Conservation (phyloP, 1,140 invertebrate genomes). For the Apis florea region DNA sequence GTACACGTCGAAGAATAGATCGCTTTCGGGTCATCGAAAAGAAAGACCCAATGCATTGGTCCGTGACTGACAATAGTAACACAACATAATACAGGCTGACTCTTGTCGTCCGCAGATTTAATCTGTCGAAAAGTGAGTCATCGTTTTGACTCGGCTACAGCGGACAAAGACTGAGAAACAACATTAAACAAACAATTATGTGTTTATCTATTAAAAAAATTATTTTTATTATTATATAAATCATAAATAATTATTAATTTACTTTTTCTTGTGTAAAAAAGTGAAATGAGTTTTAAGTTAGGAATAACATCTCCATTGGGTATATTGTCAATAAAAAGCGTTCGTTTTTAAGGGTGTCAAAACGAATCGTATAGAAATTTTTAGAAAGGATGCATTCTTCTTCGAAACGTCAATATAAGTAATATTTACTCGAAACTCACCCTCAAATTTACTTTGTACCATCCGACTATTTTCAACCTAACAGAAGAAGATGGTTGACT, state of each 20-base stretch:
- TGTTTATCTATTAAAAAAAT: neutral
- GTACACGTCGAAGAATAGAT: conserved; percentile 30
- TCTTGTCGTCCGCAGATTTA: conserved; percentile 51
- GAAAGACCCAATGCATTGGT: conserved; percentile 37
- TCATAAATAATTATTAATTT: neutral
- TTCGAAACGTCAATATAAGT: conserved; percentile 5
- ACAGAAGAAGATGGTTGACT: conserved; percentile 40
- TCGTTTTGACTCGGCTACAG: conserved; percentile 39
- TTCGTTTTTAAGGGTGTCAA: neutral
- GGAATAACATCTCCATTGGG: neutral
- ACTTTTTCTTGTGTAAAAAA: neutral
- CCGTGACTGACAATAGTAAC: conserved; percentile 37
- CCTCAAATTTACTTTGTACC: conserved; percentile 43
- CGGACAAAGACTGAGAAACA: conserved; percentile 19
- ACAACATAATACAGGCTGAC: conserved; percentile 45
- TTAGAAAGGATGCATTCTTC: conserved; percentile 13
- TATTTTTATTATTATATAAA: neutral
- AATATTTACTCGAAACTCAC: conserved; percentile 23
- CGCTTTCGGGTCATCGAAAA: conserved; percentile 38
- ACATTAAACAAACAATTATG: conserved; percentile 11
- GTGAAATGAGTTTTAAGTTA: neutral
- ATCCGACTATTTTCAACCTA: neutral
- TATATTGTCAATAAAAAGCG: neutral
- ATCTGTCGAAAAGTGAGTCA: conserved; percentile 62
- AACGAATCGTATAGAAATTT: conserved; percentile 5